phyloP scores from a whole-genome alignment of 2,888 invertebrate genomes.

The Rosalia funebris region DNA sequence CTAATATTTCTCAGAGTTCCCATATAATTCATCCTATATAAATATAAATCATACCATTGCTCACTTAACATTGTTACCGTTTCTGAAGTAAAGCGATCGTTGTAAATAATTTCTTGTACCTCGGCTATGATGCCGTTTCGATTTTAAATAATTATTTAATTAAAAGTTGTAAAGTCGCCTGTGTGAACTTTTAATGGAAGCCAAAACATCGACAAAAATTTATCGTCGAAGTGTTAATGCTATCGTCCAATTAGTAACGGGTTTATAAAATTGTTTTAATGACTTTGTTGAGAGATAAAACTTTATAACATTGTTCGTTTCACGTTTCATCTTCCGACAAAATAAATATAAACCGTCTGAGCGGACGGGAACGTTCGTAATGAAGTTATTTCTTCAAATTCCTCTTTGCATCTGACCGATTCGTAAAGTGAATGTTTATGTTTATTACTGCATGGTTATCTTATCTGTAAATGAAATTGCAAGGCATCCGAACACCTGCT shows the following conservation, averaged over 20 bases:
- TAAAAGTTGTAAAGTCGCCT: constrained; percentile 25
- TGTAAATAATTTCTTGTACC: too few relatives aligned
- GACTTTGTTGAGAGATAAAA: constrained; percentile 28
- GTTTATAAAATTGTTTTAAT: constrained; percentile 30
- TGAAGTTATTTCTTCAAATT: constrained; percentile 4
- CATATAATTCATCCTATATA: too few relatives aligned
- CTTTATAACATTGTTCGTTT: constrained; percentile 22
- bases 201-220: constrained; percentile 30
- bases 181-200: constrained; percentile 26
- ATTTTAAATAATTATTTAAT: constrained; percentile 35
- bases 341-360: neutral
- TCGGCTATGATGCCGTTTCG: constrained; percentile 14
- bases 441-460: neutral
- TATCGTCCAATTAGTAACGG: constrained; percentile 25
- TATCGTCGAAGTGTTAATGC: constrained; percentile 32
- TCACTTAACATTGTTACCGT: too few relatives aligned
- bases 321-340: constrained; percentile 24
- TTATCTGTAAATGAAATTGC: neutral
- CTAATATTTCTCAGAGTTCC: too few relatives aligned
- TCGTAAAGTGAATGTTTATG: neutral
- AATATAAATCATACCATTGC: too few relatives aligned
- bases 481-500: neutral
- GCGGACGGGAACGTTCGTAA: neutral
- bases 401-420: neutral
- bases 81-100: too few relatives aligned